phyloP scores from a whole-genome alignment of 1,140 invertebrate genomes.

The Campoletis sonorensis region DNA sequence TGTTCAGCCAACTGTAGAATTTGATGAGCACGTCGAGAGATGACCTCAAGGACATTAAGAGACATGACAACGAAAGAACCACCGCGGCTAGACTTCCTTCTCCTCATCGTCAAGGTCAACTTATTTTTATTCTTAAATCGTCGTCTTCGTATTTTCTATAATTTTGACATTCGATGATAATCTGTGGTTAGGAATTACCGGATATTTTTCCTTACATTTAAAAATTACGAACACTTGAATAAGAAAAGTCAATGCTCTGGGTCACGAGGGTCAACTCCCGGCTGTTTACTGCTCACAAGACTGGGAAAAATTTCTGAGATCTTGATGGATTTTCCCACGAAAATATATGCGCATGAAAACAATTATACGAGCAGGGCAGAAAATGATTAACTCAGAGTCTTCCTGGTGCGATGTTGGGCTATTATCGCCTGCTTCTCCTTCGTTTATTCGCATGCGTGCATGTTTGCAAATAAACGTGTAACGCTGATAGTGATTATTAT shows the following conservation, averaged over 20 bases:
- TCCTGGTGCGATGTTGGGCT: neutral
- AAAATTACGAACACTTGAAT: too few species aligned
- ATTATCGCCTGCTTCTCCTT: neutral
- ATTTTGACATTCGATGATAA: too few species aligned
- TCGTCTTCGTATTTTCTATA: neutral
- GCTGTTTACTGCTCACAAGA: neutral
- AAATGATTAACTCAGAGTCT: conserved; percentile 2
- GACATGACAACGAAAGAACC: neutral
- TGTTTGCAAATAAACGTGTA: neutral
- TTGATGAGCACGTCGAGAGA: neutral
- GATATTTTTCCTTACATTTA: neutral
- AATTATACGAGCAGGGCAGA: neutral
- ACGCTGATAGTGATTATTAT: neutral
- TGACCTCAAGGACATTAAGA: neutral
- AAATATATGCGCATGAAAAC: neutral
- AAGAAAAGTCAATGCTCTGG: neutral
- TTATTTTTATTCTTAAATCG: neutral
- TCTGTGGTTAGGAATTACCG: too few species aligned
- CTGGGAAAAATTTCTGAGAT: neutral
- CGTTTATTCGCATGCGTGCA: neutral
- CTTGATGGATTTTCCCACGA: conserved; percentile 4
- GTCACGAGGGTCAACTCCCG: neutral
- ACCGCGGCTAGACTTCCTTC: neutral
- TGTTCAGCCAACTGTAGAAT: conserved; percentile 11
- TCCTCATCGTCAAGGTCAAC: neutral